Percentiles rank a stretch among this genome's conserved stretches.
Conservation (phyloP, 2,888 invertebrate species). For the Ochropleura leucogaster region DNA sequence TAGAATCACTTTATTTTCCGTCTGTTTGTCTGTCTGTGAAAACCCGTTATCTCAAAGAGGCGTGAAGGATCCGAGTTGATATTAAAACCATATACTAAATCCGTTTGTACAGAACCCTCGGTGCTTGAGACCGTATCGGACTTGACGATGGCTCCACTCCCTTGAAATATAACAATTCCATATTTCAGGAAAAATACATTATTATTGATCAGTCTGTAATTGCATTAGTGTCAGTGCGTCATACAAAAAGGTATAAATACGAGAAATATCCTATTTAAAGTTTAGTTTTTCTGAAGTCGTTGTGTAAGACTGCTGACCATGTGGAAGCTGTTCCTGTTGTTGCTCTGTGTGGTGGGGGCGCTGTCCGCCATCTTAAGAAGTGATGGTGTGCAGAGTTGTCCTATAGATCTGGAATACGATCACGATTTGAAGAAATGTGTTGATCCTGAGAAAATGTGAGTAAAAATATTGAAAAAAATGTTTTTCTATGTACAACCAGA, state of each 20-base stretch:
- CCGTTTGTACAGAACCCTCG: no score
- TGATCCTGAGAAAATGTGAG: not conserved
- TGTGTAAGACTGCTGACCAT: not conserved
- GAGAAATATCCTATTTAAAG: not conserved
- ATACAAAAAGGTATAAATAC: not conserved
- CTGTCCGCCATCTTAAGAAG: not conserved
- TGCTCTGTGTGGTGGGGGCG: not conserved
- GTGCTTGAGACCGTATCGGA: no score
- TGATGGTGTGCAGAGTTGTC: not conserved
- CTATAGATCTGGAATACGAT: not conserved
- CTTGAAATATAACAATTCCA: not conserved
- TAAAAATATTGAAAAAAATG: not conserved
- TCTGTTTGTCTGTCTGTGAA: no score
- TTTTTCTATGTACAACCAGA: no score
- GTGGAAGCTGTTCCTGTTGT: slow-evolving; percentile 1
- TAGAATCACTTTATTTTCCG: no score
- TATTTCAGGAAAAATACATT: not conserved
- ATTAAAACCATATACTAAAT: no score
- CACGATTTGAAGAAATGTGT: not conserved
- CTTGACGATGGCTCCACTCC: not conserved
- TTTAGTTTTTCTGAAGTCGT: not conserved
- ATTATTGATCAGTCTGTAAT: not conserved
- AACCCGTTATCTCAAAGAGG: no score
- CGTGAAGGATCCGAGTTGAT: no score
- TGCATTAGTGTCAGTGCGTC: not conserved